phyloP scores from a whole-genome alignment of 2,888 invertebrate species.

The Eupithecia exiguata region DNA sequence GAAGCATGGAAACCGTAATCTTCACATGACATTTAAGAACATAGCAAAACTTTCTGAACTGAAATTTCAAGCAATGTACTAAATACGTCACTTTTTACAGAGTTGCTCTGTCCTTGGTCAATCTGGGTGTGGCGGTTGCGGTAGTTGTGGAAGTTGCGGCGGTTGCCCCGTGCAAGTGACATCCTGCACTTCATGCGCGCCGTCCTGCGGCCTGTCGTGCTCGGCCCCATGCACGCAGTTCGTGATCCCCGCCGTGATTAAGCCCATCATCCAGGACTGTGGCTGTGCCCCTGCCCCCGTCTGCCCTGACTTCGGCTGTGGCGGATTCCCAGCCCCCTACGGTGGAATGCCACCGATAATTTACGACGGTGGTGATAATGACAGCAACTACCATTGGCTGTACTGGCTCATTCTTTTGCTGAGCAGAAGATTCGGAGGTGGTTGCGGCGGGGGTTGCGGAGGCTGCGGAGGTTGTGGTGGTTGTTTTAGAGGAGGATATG shows the following conservation, averaged over 20 bases:
- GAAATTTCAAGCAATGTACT: neutral
- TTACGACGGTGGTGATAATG: slow-evolving; percentile 48
- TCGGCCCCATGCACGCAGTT: slow-evolving; percentile 49
- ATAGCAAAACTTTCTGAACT: neutral
- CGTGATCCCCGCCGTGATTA: slow-evolving; percentile 62
- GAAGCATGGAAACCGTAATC: neutral
- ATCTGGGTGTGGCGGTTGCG: slow-evolving; percentile 8
- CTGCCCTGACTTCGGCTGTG: slow-evolving; percentile 27
- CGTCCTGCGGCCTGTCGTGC: slow-evolving; percentile 28
- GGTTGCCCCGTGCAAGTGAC: slow-evolving; percentile 16
- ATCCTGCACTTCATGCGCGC: slow-evolving; percentile 25
- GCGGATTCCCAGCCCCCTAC: slow-evolving; percentile 29
- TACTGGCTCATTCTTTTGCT: slow-evolving; percentile 62
- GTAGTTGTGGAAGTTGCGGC: neutral
- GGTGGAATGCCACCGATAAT: slow-evolving; percentile 56
- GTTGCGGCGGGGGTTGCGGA: slow-evolving; percentile 38
- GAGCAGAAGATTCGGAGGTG: slow-evolving; percentile 42
- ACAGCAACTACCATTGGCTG: slow-evolving; percentile 51
- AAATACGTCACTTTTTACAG: slow-evolving; percentile 34
- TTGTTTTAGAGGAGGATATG: slow-evolving; percentile 27
- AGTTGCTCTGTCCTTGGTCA: slow-evolving; percentile 35
- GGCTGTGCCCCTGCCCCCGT: neutral
- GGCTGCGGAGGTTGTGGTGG: slow-evolving; percentile 34
- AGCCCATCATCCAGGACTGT: slow-evolving; percentile 52
- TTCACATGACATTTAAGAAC: neutral